Percentiles rank a stretch among this genome's conserved stretches.
These are phyloP conservation scores for Drosophila saltans DNA, from an alignment of 1,140 invertebrate species.

Conservation along the genomic window DNA sequence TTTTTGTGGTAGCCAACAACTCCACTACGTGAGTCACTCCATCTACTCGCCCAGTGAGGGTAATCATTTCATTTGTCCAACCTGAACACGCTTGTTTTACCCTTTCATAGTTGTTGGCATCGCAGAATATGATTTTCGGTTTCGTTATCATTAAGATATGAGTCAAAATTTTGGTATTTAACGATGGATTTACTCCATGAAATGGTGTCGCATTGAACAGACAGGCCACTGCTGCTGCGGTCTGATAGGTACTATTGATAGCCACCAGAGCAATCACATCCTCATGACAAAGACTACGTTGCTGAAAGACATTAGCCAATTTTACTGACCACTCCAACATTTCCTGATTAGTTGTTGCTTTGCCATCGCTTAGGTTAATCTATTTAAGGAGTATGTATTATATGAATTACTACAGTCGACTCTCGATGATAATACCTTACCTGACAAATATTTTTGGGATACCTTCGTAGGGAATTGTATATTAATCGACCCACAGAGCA, in stretches of 20 bases:
- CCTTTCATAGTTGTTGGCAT: constrained; percentile 63
- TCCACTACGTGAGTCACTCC: constrained; percentile 60
- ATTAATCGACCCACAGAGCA: constrained; percentile 59
- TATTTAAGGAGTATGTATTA: constrained; percentile 4
- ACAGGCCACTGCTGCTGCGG: constrained; percentile 64
- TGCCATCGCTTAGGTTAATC: constrained; percentile 61
- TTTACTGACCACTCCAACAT: constrained; percentile 63
- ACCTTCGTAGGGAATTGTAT: constrained; percentile 56
- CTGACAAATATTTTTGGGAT: constrained; percentile 66
- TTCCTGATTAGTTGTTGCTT: constrained; percentile 51
- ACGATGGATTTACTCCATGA: constrained; percentile 50
- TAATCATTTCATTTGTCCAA: constrained; percentile 63
- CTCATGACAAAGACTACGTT: constrained; percentile 53
- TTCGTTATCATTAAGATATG: constrained; percentile 64
- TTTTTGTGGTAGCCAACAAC: constrained; percentile 54
- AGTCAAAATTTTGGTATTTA: constrained; percentile 38
- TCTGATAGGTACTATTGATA: constrained; percentile 64
- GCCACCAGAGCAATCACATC: constrained; percentile 72
- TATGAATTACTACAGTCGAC: too few species aligned
- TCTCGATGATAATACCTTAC: not conserved
- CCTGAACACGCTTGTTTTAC: constrained; percentile 45
- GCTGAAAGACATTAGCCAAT: constrained; percentile 62
- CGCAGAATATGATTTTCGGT: constrained; percentile 69
- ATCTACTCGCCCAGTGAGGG: constrained; percentile 48
- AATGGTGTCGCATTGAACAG: constrained; percentile 71